These are phyloP conservation scores for Poeciliopsis presidionis DNA, from an alignment of 2,797 vertebrate genomes.

Conservation along the genomic window DNA sequence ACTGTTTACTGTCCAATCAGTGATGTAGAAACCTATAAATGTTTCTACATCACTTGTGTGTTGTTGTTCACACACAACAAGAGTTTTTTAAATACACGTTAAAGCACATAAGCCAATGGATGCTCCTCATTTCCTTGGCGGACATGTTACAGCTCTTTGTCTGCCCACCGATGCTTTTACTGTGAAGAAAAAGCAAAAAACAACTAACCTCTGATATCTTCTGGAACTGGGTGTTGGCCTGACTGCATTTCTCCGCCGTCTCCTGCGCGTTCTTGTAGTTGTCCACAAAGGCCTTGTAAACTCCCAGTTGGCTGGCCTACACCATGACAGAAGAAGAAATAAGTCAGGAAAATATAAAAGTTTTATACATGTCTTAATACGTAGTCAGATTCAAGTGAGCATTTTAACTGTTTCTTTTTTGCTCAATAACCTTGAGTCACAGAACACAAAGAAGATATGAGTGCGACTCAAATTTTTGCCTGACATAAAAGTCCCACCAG, in stretches of 20 bases:
- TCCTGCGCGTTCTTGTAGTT: conserved; percentile 97
- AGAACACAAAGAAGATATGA: too few species aligned
- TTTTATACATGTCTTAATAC: neutral
- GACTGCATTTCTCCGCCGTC: conserved; percentile 95
- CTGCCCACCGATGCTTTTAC: neutral
- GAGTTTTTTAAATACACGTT: neutral
- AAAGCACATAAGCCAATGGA: neutral
- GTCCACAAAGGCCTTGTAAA: conserved; percentile 98
- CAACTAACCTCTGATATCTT: conserved; percentile 94
- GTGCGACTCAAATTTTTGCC: too few species aligned
- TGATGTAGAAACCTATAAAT: neutral
- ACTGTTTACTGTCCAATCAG: neutral
- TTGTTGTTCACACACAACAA: conserved; percentile 1
- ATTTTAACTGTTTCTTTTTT: neutral
- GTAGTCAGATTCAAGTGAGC: neutral
- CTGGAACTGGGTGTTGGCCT: conserved; percentile 94
- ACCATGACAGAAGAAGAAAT: neutral
- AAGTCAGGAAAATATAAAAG: neutral
- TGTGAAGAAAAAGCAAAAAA: too few species aligned
- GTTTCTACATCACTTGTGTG: neutral
- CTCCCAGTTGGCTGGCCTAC: conserved; percentile 95
- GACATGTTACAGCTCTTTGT: neutral
- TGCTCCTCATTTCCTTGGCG: neutral
- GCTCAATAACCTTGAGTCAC: too few species aligned
- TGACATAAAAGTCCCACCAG: too few species aligned